Conservation (phyloP, 2,797 vertebrate species). For the Channa striata region DNA sequence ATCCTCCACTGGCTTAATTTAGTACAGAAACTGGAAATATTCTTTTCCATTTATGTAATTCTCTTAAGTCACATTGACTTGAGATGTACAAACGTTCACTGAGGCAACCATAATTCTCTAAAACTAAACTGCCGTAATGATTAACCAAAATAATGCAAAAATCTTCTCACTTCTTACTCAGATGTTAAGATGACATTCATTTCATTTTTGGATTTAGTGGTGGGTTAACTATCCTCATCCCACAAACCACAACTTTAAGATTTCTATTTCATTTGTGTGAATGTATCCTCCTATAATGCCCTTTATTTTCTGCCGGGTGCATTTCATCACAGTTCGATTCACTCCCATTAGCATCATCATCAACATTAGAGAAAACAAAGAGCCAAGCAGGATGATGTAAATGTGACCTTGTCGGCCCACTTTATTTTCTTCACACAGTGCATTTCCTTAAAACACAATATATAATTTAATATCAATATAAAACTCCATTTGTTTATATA, state of each 20-base stretch:
- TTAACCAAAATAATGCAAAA: neutral
- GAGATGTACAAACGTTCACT: slow-evolving; percentile 7
- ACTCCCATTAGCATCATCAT: slow-evolving; percentile 13
- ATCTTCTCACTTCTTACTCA: slow-evolving; percentile 9
- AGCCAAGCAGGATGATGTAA: slow-evolving; percentile 76
- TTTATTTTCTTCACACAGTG: slow-evolving; percentile 95
- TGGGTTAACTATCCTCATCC: slow-evolving; percentile 4
- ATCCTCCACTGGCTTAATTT: neutral
- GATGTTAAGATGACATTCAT: slow-evolving; percentile 1
- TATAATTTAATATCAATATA: slow-evolving; percentile 90
- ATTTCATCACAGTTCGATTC: slow-evolving; percentile 6
- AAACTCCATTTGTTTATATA: slow-evolving; percentile 93
- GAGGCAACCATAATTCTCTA: no score
- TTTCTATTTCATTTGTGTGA: neutral
- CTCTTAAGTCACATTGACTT: slow-evolving; percentile 8
- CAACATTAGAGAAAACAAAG: slow-evolving; percentile 38
- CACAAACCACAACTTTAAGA: slow-evolving; percentile 6
- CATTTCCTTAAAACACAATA: slow-evolving; percentile 91
- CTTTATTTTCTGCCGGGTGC: slow-evolving; percentile 10
- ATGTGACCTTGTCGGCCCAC: slow-evolving; percentile 89
- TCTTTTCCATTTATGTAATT: slow-evolving; percentile 8
- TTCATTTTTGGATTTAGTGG: slow-evolving; percentile 15
- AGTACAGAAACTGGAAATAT: neutral
- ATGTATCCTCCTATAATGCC: neutral
- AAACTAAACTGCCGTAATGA: neutral